These are phyloP conservation scores for Merluccius polli DNA, from an alignment of 2,797 vertebrate species.

Conservation along the genomic window DNA sequence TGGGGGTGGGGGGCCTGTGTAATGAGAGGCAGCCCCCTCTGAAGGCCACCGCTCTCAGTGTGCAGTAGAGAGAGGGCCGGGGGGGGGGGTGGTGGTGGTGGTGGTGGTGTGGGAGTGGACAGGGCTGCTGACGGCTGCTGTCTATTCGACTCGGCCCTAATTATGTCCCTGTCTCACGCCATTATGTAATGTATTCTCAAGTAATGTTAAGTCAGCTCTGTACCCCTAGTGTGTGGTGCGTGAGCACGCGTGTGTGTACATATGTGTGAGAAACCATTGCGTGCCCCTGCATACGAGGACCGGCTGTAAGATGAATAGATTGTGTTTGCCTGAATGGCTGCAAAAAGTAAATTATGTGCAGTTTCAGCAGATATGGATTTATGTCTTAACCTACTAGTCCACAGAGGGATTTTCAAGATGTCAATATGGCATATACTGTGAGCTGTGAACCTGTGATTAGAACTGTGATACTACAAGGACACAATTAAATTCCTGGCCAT, in stretches of 20 bases:
- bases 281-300: not conserved
- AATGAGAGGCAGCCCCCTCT: constrained; percentile 51
- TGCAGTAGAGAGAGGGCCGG: constrained; percentile 28
- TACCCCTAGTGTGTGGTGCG: constrained; percentile 9
- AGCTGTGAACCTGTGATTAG: not conserved
- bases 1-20: constrained; percentile 38
- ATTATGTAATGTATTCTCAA: constrained; percentile 58
- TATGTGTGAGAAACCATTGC: not conserved
- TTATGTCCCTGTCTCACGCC: constrained; percentile 51
- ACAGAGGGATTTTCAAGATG: constrained; percentile 1
- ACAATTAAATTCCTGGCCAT: not conserved
- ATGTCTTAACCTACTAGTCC: not conserved
- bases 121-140: constrained; percentile 18
- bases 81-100: constrained; percentile 5
- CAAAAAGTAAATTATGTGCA: constrained; percentile 15
- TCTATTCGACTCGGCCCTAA: constrained; percentile 49
- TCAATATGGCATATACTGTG: not conserved
- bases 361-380: constrained; percentile 17
- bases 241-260: not conserved
- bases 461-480: not conserved
- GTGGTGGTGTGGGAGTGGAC: constrained; percentile 13
- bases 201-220: constrained; percentile 48
- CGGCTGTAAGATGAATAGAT: not conserved
- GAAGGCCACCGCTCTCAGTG: constrained; percentile 54
- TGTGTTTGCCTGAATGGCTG: not conserved